Evolutionary conservation across 2,888 invertebrate genomes (phyloP).

Genomic region (Cheilosia soror): DNA sequence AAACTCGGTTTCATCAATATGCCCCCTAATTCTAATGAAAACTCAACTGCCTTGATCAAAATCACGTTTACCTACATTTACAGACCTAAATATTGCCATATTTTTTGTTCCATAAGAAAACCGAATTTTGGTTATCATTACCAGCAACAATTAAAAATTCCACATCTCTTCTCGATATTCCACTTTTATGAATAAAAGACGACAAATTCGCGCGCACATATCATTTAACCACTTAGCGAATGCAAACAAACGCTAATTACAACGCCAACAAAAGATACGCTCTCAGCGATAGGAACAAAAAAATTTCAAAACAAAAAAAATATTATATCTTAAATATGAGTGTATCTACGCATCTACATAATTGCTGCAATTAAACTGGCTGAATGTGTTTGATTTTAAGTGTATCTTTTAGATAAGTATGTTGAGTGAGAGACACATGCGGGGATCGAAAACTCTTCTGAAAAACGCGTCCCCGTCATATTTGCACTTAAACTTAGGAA

Average conservation of each 20-base stretch:
- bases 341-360: constrained; percentile 38
- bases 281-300: neutral
- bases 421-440: neutral
- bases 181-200: constrained; percentile 28
- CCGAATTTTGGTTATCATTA: neutral
- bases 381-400: constrained; percentile 10
- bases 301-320: too few relatives aligned
- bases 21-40: too few relatives aligned
- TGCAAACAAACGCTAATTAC: constrained; percentile 66
- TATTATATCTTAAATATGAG: constrained; percentile 10
- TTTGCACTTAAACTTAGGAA: constrained; percentile 24
- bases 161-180: neutral
- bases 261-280: constrained; percentile 59
- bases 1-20: too few relatives aligned
- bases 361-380: constrained; percentile 37
- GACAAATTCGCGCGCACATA: constrained; percentile 56
- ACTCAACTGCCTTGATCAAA: too few relatives aligned
- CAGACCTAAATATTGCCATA: too few relatives aligned
- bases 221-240: constrained; percentile 65
- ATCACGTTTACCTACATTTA: too few relatives aligned
- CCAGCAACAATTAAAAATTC: constrained; percentile 1
- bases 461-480: constrained; percentile 1
- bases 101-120: too few relatives aligned
- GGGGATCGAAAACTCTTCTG: neutral
- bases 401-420: neutral